A percentile compares a stretch with the other conserved stretches of the same genome.
phyloP scores from a whole-genome alignment of 2,113 vertebrate genomes.

The Platichthys stellatus region DNA sequence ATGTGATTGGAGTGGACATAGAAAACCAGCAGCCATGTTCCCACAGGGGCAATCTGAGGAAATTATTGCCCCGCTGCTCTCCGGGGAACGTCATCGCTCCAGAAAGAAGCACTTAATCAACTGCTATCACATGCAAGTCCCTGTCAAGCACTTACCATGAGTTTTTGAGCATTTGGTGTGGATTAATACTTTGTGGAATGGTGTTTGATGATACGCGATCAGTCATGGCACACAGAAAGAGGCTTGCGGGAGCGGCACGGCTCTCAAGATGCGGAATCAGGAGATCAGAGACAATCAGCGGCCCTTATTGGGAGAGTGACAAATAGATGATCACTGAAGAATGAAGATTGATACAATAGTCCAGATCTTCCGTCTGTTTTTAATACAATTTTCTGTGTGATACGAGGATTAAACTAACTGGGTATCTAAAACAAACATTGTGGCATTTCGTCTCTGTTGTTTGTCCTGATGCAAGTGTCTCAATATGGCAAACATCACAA shows the following conservation, averaged over 20 bases:
- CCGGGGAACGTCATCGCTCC: constrained; percentile 59
- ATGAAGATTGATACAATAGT: constrained; percentile 42
- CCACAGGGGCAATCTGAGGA: constrained; percentile 77
- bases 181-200: constrained; percentile 53
- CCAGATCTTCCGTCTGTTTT: constrained; percentile 16
- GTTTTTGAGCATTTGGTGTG: constrained; percentile 49
- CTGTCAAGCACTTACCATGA: constrained; percentile 35
- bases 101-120: constrained; percentile 73
- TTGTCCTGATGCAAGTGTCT: neutral
- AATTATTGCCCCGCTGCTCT: constrained; percentile 70
- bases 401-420: neutral
- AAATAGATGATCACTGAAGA: constrained; percentile 41
- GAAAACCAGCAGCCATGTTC: constrained; percentile 76
- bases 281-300: constrained; percentile 30
- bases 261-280: constrained; percentile 36
- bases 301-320: constrained; percentile 30
- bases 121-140: constrained; percentile 61
- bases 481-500: constrained; percentile 1
- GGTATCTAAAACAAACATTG: neutral
- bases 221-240: constrained; percentile 29
- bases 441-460: neutral
- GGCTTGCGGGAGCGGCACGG: constrained; percentile 16
- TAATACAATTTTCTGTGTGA: neutral
- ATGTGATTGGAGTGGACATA: constrained; percentile 86
- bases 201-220: constrained; percentile 56